Evolutionary conservation across 2,113 vertebrate species (phyloP).

Genomic region (Holacanthus passer): DNA sequence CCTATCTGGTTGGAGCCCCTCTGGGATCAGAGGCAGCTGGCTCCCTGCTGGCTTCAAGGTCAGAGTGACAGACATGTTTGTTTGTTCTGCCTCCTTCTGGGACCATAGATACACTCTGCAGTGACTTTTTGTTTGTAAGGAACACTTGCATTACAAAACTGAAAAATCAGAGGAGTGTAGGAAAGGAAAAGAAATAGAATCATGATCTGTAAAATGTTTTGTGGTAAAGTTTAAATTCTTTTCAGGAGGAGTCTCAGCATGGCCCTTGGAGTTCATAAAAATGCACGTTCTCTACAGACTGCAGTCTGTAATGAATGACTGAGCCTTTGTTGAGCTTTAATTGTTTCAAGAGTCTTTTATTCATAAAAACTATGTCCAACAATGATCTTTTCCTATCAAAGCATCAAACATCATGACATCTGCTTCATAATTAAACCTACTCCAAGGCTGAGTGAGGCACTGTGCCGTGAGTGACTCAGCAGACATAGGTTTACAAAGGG

Average conservation of each 20-base stretch:
- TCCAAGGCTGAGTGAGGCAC: constrained; percentile 14
- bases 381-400: constrained; percentile 19
- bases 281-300: constrained; percentile 9
- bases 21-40: constrained; percentile 25
- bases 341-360: constrained; percentile 28
- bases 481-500: constrained; percentile 29
- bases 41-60: constrained; percentile 21
- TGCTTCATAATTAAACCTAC: constrained; percentile 39
- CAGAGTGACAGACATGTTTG: constrained; percentile 33
- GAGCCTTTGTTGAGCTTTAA: constrained; percentile 29
- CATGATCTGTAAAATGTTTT: background rate
- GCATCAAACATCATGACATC: constrained; percentile 25
- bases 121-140: background rate
- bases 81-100: constrained; percentile 14
- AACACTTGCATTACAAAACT: background rate
- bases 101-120: background rate
- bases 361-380: background rate
- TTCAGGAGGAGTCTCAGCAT: background rate
- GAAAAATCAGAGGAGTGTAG: background rate
- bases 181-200: constrained; percentile 10
- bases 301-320: constrained; percentile 30
- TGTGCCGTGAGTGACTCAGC: constrained; percentile 56
- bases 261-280: constrained; percentile 22
- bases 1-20: background rate
- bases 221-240: background rate